A percentile compares a stretch with the other conserved stretches of the same genome.
These are phyloP conservation scores for Ophthalmolycus amberensis DNA, from an alignment of 2,113 vertebrate genomes.

Conservation along the genomic window DNA sequence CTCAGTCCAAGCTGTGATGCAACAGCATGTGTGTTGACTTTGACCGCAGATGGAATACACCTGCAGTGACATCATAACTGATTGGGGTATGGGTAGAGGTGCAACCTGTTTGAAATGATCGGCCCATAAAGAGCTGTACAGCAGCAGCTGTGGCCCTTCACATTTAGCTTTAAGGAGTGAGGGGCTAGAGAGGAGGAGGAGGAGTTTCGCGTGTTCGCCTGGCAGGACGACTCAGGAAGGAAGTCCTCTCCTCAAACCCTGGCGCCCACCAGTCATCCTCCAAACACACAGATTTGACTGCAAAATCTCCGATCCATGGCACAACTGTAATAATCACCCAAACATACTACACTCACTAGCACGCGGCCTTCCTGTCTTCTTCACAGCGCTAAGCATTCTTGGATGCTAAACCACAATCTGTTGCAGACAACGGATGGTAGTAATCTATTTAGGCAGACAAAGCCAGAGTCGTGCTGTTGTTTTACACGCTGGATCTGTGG, in stretches of 20 bases:
- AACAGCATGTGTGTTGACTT: constrained; percentile 1
- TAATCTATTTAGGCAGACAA: constrained; percentile 20
- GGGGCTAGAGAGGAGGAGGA: constrained; percentile 27
- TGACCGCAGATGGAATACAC: constrained; percentile 20
- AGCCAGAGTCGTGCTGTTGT: constrained; percentile 7
- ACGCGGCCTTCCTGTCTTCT: constrained; percentile 15
- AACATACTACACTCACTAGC: constrained; percentile 15
- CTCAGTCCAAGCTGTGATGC: constrained; percentile 2
- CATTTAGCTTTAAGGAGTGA: neutral
- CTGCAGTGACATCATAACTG: constrained; percentile 4
- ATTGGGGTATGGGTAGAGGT: neutral
- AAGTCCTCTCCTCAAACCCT: constrained; percentile 64
- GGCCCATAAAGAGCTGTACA: neutral
- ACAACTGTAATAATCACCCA: constrained; percentile 13
- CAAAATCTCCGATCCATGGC: neutral
- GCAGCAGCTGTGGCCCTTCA: constrained; percentile 27
- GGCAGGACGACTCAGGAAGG: constrained; percentile 62
- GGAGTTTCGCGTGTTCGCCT: neutral
- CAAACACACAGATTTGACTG: neutral
- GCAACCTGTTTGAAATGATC: constrained; percentile 12
- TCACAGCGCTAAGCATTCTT: constrained; percentile 11
- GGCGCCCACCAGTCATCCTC: constrained; percentile 9
- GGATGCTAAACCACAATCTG: constrained; percentile 18
- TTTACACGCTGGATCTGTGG: constrained; percentile 9
- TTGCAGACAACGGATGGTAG: constrained; percentile 3